Conservation (phyloP, 2,888 invertebrate genomes). For the Luffia ferchaultella region DNA sequence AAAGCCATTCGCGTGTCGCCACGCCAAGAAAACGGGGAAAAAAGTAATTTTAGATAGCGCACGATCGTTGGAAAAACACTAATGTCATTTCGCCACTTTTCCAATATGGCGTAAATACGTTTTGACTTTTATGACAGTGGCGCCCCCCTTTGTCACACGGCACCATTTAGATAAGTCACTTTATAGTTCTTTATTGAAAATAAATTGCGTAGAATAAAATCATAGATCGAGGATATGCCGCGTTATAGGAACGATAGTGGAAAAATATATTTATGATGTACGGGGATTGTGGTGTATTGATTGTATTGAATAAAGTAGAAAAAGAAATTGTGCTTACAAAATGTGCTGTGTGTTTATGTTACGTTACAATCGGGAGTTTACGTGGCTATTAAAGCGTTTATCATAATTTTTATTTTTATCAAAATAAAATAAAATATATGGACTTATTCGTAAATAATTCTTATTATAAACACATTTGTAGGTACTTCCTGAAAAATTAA, state of each 20-base stretch:
- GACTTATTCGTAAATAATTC: too few species aligned
- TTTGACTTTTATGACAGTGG: constrained; percentile 50
- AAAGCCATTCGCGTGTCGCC: background rate
- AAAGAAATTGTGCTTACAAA: too few species aligned
- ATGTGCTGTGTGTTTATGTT: too few species aligned
- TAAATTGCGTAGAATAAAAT: constrained; percentile 67
- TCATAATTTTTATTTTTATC: too few species aligned
- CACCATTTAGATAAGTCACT: constrained; percentile 65
- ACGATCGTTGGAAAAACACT: constrained; percentile 1
- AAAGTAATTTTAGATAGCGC: background rate
- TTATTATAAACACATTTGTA: too few species aligned
- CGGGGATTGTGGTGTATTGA: background rate
- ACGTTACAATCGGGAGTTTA: too few species aligned
- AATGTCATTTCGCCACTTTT: constrained; percentile 22
- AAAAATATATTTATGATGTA: background rate
- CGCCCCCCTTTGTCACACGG: constrained; percentile 44
- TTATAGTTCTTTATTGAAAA: constrained; percentile 68
- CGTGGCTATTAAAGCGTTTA: too few species aligned
- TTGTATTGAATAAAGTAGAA: background rate
- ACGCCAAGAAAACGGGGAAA: background rate
- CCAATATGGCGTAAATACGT: constrained; percentile 52
- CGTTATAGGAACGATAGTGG: background rate
- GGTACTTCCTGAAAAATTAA: too few species aligned
- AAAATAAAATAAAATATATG: too few species aligned
- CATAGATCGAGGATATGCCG: constrained; percentile 26